A percentile compares a stretch with the other conserved stretches of the same genome.
Evolutionary conservation across 2,113 vertebrate species (phyloP).

Genomic region (Hemicordylus capensis): DNA sequence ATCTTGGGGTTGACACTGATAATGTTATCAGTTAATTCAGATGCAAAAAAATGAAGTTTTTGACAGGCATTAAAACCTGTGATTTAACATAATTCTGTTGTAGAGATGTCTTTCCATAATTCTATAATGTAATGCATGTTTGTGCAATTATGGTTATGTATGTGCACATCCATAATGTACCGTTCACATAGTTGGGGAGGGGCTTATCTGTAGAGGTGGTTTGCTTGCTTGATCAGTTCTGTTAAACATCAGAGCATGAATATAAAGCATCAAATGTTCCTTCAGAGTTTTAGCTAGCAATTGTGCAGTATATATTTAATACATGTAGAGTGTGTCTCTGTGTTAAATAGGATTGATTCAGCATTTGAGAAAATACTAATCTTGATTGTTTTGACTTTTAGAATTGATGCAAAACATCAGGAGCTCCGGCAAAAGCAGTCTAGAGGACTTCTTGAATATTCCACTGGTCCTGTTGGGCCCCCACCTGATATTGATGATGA

Average conservation of each 20-base stretch:
- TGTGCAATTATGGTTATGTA: constrained; percentile 22
- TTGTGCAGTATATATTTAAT: background rate
- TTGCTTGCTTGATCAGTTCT: background rate
- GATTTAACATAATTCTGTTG: background rate
- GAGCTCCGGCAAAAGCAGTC: constrained; percentile 85
- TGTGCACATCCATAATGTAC: fast-evolving
- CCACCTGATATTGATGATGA: constrained; percentile 90
- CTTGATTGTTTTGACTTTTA: constrained; percentile 64
- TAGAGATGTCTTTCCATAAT: background rate
- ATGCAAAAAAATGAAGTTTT: constrained; percentile 12
- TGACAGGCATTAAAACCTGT: background rate
- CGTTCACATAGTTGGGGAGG: background rate
- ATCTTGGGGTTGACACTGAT: constrained; percentile 18
- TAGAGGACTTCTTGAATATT: constrained; percentile 75
- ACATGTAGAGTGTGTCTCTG: background rate
- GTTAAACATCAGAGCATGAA: background rate
- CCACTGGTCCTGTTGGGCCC: constrained; percentile 44
- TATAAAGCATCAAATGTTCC: constrained; percentile 1
- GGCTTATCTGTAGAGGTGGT: background rate
- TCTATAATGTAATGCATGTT: background rate
- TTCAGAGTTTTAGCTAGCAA: constrained; percentile 17
- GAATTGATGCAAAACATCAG: constrained; percentile 90
- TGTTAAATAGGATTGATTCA: background rate
- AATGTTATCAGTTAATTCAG: constrained; percentile 45
- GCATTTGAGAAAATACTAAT: constrained; percentile 18